A percentile compares a stretch with the other conserved stretches of the same genome.
Evolutionary conservation across 2,797 vertebrate species (phyloP).

Genomic region (Lepus oiostolus): DNA sequence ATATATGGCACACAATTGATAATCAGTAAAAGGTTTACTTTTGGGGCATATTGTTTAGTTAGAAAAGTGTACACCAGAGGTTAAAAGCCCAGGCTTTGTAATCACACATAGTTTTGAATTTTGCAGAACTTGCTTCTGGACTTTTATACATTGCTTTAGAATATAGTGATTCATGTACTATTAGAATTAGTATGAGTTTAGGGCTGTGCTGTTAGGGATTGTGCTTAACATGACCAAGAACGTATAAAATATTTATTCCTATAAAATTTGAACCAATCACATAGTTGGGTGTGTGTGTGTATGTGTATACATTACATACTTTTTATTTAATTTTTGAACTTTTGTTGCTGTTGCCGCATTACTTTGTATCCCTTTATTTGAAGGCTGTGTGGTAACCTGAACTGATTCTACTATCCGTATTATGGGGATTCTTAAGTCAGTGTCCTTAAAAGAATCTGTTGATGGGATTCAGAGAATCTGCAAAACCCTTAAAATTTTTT

Average conservation of each 20-base stretch:
- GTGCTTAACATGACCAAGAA: not conserved
- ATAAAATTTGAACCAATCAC: not conserved
- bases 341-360: not conserved
- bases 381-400: not conserved
- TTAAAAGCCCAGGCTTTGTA: not conserved
- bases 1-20: not conserved
- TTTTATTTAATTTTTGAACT: not conserved
- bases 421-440: not conserved
- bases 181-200: not conserved
- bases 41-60: not conserved
- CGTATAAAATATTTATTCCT: not conserved
- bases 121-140: not conserved
- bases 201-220: not conserved
- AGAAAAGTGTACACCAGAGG: not conserved
- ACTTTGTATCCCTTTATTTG: not conserved
- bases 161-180: not conserved
- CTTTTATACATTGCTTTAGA: not conserved
- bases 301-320: not conserved
- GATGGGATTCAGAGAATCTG: not conserved
- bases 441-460: conserved; percentile 16
- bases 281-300: not conserved
- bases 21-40: not conserved
- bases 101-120: not conserved
- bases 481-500: not conserved
- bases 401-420: not conserved